Evolutionary conservation across 2,113 vertebrate genomes (phyloP).

Genomic region (Sporophila hypoxantha): DNA sequence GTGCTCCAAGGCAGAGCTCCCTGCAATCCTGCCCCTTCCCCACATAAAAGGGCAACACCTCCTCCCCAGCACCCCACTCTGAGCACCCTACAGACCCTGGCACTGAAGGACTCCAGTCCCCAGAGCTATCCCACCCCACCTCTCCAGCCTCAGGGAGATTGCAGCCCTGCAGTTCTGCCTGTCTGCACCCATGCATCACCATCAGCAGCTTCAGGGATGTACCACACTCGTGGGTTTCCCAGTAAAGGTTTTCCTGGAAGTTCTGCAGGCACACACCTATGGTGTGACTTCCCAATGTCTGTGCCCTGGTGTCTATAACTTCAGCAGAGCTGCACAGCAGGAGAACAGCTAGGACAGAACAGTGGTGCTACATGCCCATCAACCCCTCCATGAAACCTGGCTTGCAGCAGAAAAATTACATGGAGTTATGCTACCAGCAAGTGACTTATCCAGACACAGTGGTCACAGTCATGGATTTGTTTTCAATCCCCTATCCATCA

Average conservation of each 20-base stretch:
- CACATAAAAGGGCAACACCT: neutral
- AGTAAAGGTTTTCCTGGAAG: neutral
- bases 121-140: neutral
- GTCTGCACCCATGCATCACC: neutral
- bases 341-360: neutral
- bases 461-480: neutral
- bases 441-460: neutral
- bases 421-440: neutral
- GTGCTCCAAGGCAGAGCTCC: neutral
- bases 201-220: neutral
- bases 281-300: accelerated
- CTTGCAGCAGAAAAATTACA: neutral
- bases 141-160: neutral
- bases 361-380: neutral
- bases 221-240: accelerated
- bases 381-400: neutral
- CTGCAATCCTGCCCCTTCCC: neutral
- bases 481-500: neutral
- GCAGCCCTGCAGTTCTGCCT: neutral
- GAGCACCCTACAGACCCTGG: neutral
- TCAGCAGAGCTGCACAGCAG: neutral
- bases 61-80: neutral
- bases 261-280: neutral
- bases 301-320: neutral
- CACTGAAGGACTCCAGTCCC: neutral